Evolutionary conservation across 2,113 vertebrate genomes (phyloP), one percentile per base, ranked within the genome.

Genomic region (Alouatta palliata): DNA sequence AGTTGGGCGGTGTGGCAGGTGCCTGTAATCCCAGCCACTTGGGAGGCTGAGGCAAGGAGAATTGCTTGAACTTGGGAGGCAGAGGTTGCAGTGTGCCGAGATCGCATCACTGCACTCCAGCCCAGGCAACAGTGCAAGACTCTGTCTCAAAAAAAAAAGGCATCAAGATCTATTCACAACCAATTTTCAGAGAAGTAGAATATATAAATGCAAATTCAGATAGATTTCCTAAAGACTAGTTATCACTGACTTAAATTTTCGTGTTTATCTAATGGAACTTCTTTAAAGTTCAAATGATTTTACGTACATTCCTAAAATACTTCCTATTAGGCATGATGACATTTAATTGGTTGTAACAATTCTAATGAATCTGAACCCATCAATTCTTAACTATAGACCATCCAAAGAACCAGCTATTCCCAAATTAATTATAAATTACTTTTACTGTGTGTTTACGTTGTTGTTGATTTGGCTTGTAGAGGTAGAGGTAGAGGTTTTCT

Each of bases 271-370:
- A 87, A 95, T 8, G 6, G 52, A 64, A 76, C 25, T 64, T 90
- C n/a, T 86, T 93, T 61, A 82, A 92, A 92, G 25, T 94, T 92
- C 85, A 96, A 64, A 86, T 47, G 75, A 61, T 23, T 68, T 96
- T 56, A 47, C 13, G 84, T 8, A 16, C 61, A 84, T 64, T 87
- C n/a, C 70, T 71, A 90, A 96, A 92, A 92, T 40, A 89, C 16
- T 90, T 76, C 12, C 56, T 95, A 81, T 30, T 52, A 86, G 32
- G 27, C 27, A 86, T 54, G 6, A 56, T 79, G 35, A 14, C 68
- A 70, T 79, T 94, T 95, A 87, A 56, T 73, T 61, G 25, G 9
- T 68, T 88, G 30, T 30, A 92, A 91, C 32, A 92, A 68, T 90
- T 90, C 71, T 83, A 92, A 90, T 81, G 30, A 95, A 89, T 35